Percentiles rank a stretch among this genome's conserved stretches.
Evolutionary conservation across 2,797 vertebrate genomes (phyloP).

Genomic region (Propithecus deckenii): DNA sequence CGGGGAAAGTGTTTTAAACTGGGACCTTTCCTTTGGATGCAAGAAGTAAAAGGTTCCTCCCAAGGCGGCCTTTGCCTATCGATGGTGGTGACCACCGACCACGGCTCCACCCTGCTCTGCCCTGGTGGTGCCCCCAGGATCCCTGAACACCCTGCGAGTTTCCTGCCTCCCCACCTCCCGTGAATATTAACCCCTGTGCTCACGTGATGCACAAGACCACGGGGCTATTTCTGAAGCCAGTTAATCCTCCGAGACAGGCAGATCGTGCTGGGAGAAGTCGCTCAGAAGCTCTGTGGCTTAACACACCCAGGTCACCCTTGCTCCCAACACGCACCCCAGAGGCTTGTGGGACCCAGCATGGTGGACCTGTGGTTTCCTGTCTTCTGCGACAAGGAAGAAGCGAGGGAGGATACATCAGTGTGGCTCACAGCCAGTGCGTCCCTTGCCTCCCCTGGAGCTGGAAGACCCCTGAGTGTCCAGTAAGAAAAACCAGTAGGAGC

Average conservation of each 20-base stretch:
- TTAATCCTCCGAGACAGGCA: not conserved
- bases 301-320: not conserved
- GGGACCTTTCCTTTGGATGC: not conserved
- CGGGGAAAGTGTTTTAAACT: accelerated
- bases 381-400: not conserved
- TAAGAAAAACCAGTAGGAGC: not conserved
- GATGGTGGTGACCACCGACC: not conserved
- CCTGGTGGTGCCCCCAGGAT: not conserved
- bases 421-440: not conserved
- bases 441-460: not conserved
- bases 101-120: accelerated
- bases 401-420: accelerated
- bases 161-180: accelerated
- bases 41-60: not conserved
- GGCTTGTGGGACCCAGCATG: not conserved
- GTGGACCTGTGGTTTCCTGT: accelerated
- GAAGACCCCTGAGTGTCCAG: not conserved
- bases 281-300: not conserved
- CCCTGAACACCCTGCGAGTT: not conserved
- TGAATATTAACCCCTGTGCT: not conserved
- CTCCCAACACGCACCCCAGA: accelerated
- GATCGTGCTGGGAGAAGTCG: not conserved
- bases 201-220: not conserved
- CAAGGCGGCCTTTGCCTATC: not conserved
- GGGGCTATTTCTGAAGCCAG: not conserved